These are phyloP conservation scores for Saxidomus purpurata DNA, from an alignment of 1,140 invertebrate species.

Conservation along the genomic window DNA sequence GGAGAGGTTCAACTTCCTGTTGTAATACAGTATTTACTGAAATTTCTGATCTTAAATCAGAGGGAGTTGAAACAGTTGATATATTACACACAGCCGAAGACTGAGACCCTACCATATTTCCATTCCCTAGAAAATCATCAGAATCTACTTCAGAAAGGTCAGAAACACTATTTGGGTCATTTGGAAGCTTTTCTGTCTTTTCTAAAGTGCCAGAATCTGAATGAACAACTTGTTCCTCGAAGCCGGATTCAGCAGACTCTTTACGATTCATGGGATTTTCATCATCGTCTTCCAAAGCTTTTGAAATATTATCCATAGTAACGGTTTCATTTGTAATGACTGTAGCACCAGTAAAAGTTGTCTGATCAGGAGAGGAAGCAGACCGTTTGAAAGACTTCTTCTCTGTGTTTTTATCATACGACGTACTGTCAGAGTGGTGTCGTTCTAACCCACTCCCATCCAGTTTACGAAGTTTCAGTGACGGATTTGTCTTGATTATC, in stretches of 20 bases:
- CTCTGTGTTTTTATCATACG: conserved; percentile 52
- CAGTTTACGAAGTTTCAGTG: conserved; percentile 71
- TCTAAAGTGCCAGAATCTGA: conserved; percentile 65
- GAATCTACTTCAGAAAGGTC: conserved; percentile 66
- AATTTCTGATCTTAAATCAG: conserved; percentile 73
- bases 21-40: conserved; percentile 73
- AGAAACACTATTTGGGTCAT: conserved; percentile 67
- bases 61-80: conserved; percentile 72
- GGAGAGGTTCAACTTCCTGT: conserved; percentile 64
- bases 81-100: conserved; percentile 65
- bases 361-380: conserved; percentile 63
- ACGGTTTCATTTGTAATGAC: conserved; percentile 32
- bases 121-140: conserved; percentile 60
- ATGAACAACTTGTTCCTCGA: conserved; percentile 71
- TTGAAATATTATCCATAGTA: conserved; percentile 56
- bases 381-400: conserved; percentile 58
- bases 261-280: conserved; percentile 57
- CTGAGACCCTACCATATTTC: conserved; percentile 71
- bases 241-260: conserved; percentile 72
- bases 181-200: conserved; percentile 55
- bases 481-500: conserved; percentile 84
- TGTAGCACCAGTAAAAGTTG: conserved; percentile 57
- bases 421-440: conserved; percentile 73
- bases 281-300: conserved; percentile 51
- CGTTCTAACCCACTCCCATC: conserved; percentile 67